A percentile compares a stretch with the other conserved stretches of the same genome.
These are phyloP conservation scores for Pogonus chalceus DNA, from an alignment of 1,140 invertebrate genomes.

Conservation along the genomic window DNA sequence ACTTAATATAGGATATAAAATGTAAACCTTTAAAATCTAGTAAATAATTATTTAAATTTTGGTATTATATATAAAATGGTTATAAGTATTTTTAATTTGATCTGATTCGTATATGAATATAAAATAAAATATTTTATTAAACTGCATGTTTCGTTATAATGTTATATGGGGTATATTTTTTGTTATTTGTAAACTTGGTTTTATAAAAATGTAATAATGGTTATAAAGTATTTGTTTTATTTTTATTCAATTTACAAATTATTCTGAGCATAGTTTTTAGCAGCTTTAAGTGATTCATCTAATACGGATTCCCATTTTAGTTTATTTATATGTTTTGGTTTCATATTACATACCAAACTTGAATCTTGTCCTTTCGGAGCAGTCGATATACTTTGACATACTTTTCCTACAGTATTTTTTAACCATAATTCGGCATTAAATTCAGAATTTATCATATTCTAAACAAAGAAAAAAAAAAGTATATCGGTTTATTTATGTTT, in stretches of 20 bases:
- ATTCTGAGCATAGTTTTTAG: conserved; percentile 38
- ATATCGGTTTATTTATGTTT: neutral
- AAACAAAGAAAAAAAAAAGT: conserved; percentile 19
- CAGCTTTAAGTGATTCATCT: conserved; percentile 38
- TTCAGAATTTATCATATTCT: conserved; percentile 37
- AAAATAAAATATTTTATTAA: too few species aligned
- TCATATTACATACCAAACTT: conserved; percentile 44
- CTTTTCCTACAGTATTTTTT: conserved; percentile 36
- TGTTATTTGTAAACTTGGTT: neutral
- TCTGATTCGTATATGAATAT: too few species aligned
- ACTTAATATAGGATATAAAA: too few species aligned
- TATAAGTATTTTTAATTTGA: too few species aligned
- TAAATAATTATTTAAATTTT: too few species aligned
- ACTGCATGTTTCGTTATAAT: too few species aligned
- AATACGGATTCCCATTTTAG: conserved; percentile 39
- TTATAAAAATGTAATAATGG: neutral
- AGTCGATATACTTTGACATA: conserved; percentile 37
- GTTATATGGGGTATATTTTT: neutral
- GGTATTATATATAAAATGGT: too few species aligned
- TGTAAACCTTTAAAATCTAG: too few species aligned
- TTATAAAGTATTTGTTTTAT: conserved; percentile 12
- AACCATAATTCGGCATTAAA: conserved; percentile 56
- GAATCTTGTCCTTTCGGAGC: conserved; percentile 44
- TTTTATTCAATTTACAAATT: conserved; percentile 25
- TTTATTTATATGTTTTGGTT: conserved; percentile 39